phyloP scores from a whole-genome alignment of 2,113 vertebrate genomes.

The Acanthisitta chloris region DNA sequence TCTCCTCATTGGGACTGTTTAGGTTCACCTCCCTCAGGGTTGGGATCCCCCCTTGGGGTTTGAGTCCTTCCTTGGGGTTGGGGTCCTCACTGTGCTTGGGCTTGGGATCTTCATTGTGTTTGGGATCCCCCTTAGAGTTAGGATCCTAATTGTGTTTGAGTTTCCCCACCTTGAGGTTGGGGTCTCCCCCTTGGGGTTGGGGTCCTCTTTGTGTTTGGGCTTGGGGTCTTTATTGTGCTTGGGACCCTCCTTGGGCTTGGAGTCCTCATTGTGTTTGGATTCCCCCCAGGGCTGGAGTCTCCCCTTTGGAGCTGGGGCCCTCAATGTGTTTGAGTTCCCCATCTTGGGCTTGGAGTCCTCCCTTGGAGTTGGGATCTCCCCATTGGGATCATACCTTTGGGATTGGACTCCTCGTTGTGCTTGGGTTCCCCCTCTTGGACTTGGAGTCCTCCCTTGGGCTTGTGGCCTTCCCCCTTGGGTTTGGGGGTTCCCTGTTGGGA shows the following conservation, averaged over 20 bases:
- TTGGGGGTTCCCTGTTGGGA: not conserved
- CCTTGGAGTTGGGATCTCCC: not conserved
- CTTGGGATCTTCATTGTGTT: too few species aligned
- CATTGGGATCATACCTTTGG: not conserved
- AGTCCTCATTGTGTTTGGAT: too few species aligned
- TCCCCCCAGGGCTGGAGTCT: not conserved
- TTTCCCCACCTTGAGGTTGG: not conserved
- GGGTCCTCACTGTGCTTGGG: not conserved
- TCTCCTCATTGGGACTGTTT: fast-evolving
- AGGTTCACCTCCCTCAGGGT: not conserved
- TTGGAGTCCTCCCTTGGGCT: not conserved
- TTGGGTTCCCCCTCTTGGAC: too few species aligned
- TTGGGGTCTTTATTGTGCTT: too few species aligned
- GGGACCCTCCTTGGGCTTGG: not conserved
- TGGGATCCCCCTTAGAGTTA: not conserved
- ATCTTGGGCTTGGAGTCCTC: too few species aligned
- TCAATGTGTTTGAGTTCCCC: not conserved
- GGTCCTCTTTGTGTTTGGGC: too few species aligned
- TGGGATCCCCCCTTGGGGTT: not conserved
- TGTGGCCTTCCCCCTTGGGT: not conserved
- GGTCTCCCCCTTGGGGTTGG: not conserved
- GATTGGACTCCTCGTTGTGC: not conserved
- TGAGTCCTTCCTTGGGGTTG: not conserved
- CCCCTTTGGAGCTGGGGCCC: too few species aligned
- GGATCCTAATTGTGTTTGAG: not conserved